phyloP scores from a whole-genome alignment of 2,113 vertebrate species.

The Engystomops pustulosus region DNA sequence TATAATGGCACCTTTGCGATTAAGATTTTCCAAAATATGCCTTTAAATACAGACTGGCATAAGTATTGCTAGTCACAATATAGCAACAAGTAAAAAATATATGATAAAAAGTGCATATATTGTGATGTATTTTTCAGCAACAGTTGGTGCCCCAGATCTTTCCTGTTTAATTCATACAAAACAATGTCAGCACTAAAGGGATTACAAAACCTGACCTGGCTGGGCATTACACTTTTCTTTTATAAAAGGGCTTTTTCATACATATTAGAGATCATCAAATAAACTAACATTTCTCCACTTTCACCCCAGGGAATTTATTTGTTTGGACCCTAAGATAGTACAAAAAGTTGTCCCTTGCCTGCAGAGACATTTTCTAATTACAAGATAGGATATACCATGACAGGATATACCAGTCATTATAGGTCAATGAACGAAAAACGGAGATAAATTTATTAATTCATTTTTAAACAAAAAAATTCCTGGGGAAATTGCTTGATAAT shows the following conservation, averaged over 20 bases:
- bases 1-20: no score
- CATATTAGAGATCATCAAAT: conserved; percentile 49
- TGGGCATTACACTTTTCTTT: conserved; percentile 49
- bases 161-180: not conserved
- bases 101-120: not conserved
- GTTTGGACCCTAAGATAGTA: conserved; percentile 7
- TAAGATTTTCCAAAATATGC: no score
- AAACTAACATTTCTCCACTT: conserved; percentile 52
- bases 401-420: not conserved
- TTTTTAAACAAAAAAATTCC: conserved; percentile 58
- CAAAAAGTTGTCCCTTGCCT: conserved; percentile 8
- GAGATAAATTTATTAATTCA: conserved; percentile 11
- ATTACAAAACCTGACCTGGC: conserved; percentile 27
- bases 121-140: conserved; percentile 3
- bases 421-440: not conserved
- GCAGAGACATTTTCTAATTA: not conserved
- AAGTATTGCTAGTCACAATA: no score
- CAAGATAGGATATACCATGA: conserved; percentile 1
- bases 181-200: conserved; percentile 47
- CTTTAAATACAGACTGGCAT: no score
- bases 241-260: conserved; percentile 43
- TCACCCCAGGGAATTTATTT: conserved; percentile 57
- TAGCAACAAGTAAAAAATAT: no score
- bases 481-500: conserved; percentile 51
- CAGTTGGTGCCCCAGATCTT: conserved; percentile 18